Percentiles rank a stretch among this genome's conserved stretches.
Evolutionary conservation across 2,888 invertebrate species (phyloP).

Genomic region (Apeira syringaria): DNA sequence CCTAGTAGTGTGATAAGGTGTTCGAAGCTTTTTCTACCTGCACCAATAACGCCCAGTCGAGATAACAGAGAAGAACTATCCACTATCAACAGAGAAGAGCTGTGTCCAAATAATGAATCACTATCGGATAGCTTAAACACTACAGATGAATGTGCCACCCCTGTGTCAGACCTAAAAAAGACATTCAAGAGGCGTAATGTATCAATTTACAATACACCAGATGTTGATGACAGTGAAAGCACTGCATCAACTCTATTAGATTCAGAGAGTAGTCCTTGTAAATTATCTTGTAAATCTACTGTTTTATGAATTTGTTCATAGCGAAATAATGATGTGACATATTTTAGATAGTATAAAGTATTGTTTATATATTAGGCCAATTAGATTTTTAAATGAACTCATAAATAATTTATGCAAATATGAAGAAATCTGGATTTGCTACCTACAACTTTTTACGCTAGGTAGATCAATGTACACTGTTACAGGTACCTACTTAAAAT

Average conservation of each 20-base stretch:
- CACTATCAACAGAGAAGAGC: constrained; percentile 29
- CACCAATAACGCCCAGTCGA: constrained; percentile 62
- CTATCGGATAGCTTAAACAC: constrained; percentile 43
- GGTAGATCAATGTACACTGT: too few relatives aligned
- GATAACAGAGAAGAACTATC: constrained; percentile 42
- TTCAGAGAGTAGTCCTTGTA: constrained; percentile 42
- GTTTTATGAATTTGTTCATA: constrained; percentile 8
- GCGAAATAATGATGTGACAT: too few relatives aligned
- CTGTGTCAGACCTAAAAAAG: constrained; percentile 54
- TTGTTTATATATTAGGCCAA: background rate
- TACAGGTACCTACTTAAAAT: too few relatives aligned
- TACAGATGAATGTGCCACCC: constrained; percentile 53
- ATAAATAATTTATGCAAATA: too few relatives aligned
- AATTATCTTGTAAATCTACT: constrained; percentile 41
- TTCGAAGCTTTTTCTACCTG: constrained; percentile 63
- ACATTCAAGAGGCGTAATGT: constrained; percentile 72
- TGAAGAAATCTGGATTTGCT: too few relatives aligned
- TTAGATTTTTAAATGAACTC: too few relatives aligned
- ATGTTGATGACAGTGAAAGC: constrained; percentile 49
- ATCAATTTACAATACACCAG: constrained; percentile 64
- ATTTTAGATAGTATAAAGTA: background rate
- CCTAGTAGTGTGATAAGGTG: constrained; percentile 37
- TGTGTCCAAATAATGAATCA: constrained; percentile 42
- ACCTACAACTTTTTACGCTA: too few relatives aligned
- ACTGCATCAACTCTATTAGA: constrained; percentile 44